Conservation (phyloP, 2,797 vertebrate species). For the Avahi laniger region DNA sequence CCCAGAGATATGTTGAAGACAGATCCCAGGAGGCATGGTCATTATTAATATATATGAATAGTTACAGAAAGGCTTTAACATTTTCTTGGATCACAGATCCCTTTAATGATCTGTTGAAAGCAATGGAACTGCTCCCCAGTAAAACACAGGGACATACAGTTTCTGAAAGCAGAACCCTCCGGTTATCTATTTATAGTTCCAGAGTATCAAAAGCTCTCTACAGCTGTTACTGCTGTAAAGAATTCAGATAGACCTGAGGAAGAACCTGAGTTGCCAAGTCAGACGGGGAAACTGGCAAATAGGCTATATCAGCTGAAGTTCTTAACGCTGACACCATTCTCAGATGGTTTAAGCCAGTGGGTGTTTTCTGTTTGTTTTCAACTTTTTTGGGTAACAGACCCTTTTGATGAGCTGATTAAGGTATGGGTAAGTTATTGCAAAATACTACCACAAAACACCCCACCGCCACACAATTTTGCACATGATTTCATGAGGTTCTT, state of each 20-base stretch:
- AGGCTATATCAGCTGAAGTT: not conserved
- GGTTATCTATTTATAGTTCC: not conserved
- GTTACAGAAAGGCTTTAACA: constrained; percentile 12
- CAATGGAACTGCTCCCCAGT: not conserved
- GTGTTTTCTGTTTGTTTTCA: not conserved
- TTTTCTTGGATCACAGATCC: not conserved
- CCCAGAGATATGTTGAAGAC: not conserved
- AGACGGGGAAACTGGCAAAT: not conserved
- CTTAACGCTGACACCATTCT: not conserved
- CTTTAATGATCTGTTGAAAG: constrained; percentile 25
- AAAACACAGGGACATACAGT: not conserved
- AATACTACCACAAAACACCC: not conserved
- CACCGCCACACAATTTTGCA: not conserved
- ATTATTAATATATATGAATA: not conserved
- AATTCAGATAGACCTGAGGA: not conserved
- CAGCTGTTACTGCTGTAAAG: not conserved
- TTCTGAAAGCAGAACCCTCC: constrained; percentile 37
- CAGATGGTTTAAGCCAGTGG: not conserved
- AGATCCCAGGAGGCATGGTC: not conserved
- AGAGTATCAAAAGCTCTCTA: constrained; percentile 14
- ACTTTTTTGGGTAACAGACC: not conserved
- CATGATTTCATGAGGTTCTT: not conserved
- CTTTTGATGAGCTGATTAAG: not conserved
- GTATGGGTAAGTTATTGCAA: not conserved
- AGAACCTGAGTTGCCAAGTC: constrained; percentile 11